A percentile compares a stretch with the other conserved stretches of the same genome.
These are phyloP conservation scores for Nomia melanderi DNA, from an alignment of 1,140 invertebrate species.

Conservation along the genomic window DNA sequence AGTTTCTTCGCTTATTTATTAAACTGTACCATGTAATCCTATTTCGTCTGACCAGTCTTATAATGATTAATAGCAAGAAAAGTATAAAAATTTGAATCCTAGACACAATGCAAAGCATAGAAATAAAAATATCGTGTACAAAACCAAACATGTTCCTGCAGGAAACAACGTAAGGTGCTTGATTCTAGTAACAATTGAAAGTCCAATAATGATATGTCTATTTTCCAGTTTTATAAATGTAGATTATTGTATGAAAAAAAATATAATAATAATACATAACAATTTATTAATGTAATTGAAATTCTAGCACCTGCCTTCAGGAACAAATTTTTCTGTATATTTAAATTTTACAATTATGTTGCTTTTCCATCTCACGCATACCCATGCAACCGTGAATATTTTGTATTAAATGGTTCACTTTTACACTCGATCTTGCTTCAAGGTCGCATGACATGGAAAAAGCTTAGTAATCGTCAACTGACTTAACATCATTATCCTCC, in stretches of 20 bases:
- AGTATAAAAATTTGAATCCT: constrained; percentile 27
- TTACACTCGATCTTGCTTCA: neutral
- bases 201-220: constrained; percentile 12
- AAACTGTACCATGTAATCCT: constrained; percentile 25
- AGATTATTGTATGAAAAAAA: constrained; percentile 14
- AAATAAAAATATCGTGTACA: constrained; percentile 27
- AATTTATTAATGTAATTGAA: constrained; percentile 23
- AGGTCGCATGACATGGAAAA: neutral
- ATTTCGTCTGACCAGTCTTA: constrained; percentile 33
- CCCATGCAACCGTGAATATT: constrained; percentile 5
- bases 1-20: constrained; percentile 28
- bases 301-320: constrained; percentile 16
- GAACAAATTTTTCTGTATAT: constrained; percentile 25
- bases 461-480: constrained; percentile 20
- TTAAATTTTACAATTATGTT: constrained; percentile 11
- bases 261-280: constrained; percentile 4
- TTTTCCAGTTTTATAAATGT: neutral
- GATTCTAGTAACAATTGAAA: constrained; percentile 10
- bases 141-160: constrained; percentile 17
- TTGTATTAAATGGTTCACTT: neutral
- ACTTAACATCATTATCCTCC: constrained; percentile 1
- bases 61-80: constrained; percentile 35
- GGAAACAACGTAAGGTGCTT: neutral
- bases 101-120: constrained; percentile 27
- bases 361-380: neutral